Evolutionary conservation across 2,888 invertebrate species (phyloP), one percentile per base, ranked within the genome.

Genomic region (Drosophila suboccidentalis): DNA sequence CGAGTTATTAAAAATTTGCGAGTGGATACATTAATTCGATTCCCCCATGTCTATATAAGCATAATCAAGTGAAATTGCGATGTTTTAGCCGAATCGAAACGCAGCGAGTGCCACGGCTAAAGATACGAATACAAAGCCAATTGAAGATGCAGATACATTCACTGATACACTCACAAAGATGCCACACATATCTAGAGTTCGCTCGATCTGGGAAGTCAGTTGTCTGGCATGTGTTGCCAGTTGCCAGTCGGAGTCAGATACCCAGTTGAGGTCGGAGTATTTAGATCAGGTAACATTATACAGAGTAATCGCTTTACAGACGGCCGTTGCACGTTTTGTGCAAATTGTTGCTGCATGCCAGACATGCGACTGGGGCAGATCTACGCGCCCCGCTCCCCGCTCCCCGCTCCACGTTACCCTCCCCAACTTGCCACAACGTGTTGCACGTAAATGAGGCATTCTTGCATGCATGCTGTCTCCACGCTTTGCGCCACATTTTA

Each of bases 1-100:
- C 82, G 84, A 75, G 67, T 54, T 82, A 85, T 85, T 87, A 85
- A 78, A 76, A 73, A 85, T 87, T 85, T 49, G 49, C 66, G 15
- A 54, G 51, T 55, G 39, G 17, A 47, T 53, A 44, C 39, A 67
- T 60, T 62, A 74, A 80, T 71, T 68, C 78, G 66, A 39, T 66
- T 69, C 53, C 60, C 64, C 36, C 65, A 47, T 47, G 29, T 55
- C 53, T 41, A 69, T 43, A 69, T 53, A 43, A 49, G 46, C 80
- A 81, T 70, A 71, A 84, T 76, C 74, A 64, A 75, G 62, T 64
- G 74, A 78, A 85, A 85, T 87, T 85, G 78, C 67, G 13, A 55
- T 58, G 54, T 57, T 75, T 66, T 46, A 54, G 60, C 22, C 66
- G 61, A 47, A 57, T 17, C 51, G 54, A 65, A 54, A 59, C 34